Base-by-base conservation (phyloP, 2,797 vertebrate genomes). In the Geotrypetes seraphini region DNA sequence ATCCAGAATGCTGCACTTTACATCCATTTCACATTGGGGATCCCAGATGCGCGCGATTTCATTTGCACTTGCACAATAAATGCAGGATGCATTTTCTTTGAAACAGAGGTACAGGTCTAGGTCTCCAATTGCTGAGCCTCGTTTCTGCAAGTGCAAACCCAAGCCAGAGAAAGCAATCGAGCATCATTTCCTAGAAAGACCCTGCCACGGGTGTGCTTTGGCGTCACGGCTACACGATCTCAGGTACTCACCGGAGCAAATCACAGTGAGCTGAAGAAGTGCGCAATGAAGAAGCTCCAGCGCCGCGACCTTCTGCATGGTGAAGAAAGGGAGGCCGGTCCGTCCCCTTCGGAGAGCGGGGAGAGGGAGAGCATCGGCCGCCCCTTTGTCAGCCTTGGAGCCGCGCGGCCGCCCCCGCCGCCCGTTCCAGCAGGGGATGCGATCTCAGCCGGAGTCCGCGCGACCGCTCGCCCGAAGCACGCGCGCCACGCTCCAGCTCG, bases 161-260 rank as follows among this genome's bases (percentile, higher is more conserved):
- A n/a, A n/a, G n/a, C n/a, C n/a, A n/a, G n/a, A n/a, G n/a, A n/a
- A n/a, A n/a, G n/a, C n/a, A n/a, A n/a, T n/a, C n/a, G n/a, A n/a
- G n/a, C n/a, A n/a, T n/a, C n/a, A n/a, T n/a, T n/a, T n/a, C n/a
- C n/a, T n/a, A n/a, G n/a, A n/a, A n/a, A n/a, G n/a, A n/a, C n/a
- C n/a, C n/a, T n/a, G n/a, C n/a, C n/a, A n/a, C n/a, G n/a, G n/a
- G n/a, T n/a, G n/a, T n/a, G n/a, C n/a, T n/a, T n/a, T n/a, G n/a
- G n/a, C 12, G 16, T 3, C 19, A 6, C 22, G 24, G 25, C 28
- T 3, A 22, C 15, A 24, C n/a, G 34, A 45, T 47, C 46, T 2
- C 53, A n/a, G n/a, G n/a, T n/a, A 65, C 69, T 77, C 55, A 75
- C 73, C 67, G 48, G 78, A 44, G 50, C 76, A 76, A 63, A 78